Evolutionary conservation across 2,888 invertebrate species (phyloP), one percentile per base, ranked within the genome.

Genomic region (Tenthredo scrophulariae): DNA sequence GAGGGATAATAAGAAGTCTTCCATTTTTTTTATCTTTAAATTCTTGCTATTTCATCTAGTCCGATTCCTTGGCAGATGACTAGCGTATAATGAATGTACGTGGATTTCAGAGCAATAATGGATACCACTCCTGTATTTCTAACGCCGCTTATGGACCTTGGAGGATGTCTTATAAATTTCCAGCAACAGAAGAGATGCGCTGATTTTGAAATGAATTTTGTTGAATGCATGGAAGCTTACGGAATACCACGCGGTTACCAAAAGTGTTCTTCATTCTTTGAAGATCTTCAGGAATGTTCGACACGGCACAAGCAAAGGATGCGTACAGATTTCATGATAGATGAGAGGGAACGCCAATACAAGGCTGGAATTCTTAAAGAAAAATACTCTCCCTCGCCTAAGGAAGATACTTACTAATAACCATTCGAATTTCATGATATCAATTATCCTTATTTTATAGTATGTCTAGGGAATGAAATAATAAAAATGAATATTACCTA

Each of bases 211-310:
- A 94, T 96, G 91, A 94, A 95, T 46, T 95, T 96, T 90, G 95
- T 97, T 94, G 97, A 97, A 88, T 98, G 97, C 90, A 90, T 97
- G 77, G 97, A 97, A 90, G 97, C 97, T 2, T 97, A 97, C 88
- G 98, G 97, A 1, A 89, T 95, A 13, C 95, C 96, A n/a, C 94
- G 94, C 65, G 97, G 96, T 0, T 88, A 93, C 54, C 90, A 90
- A n/a, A 95, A 96, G 91, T 98, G 98, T 91, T 90, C 92, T 5
- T 92, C 94, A 83, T 91, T 97, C 9, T 94, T 96, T 85, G 94
- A 94, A 0, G 97, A 98, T 92, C 96, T 96, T 89, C 94, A 95
- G 86, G 97, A 98, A 93, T 98, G 98, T 89, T 93, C 95, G 22
- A 93, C 94, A 1, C 92, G 94, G 87, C 92, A 92, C 0, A 96